Evolutionary conservation across 2,113 vertebrate species (phyloP).

Genomic region (Apodemus speciosus): DNA sequence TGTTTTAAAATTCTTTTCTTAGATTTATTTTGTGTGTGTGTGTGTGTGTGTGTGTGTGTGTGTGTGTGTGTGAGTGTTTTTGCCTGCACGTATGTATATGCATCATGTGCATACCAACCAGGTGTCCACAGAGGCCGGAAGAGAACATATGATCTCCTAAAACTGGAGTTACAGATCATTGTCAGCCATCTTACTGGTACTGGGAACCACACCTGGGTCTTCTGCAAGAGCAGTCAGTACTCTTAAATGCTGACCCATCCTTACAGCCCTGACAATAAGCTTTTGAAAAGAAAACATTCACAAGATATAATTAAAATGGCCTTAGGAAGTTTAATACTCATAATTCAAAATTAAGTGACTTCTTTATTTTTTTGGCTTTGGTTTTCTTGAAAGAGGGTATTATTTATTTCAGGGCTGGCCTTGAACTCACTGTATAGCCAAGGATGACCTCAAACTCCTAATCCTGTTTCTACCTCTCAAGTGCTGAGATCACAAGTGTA

Average conservation of each 20-base stretch:
- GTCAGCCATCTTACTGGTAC: not conserved
- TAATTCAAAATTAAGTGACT: conserved; percentile 42
- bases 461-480: not conserved
- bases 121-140: not conserved
- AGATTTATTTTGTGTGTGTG: not conserved
- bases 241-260: not conserved
- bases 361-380: not conserved
- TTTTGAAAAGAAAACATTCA: conserved; percentile 26
- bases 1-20: not conserved
- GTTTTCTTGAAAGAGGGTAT: not conserved
- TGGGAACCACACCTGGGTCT: not conserved
- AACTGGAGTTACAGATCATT: not conserved
- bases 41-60: not conserved
- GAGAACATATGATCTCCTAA: not conserved
- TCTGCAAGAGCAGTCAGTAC: not conserved
- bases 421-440: not conserved
- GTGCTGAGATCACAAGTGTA: not conserved
- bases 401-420: not conserved
- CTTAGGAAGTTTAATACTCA: not conserved
- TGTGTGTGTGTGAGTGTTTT: not conserved
- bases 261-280: not conserved
- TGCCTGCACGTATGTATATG: not conserved
- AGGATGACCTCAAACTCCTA: not conserved
- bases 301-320: conserved; percentile 32
- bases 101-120: not conserved